A percentile compares a stretch with the other conserved stretches of the same genome.
These are phyloP conservation scores for Onthophagus taurus DNA, from an alignment of 1,140 invertebrate genomes.

Conservation along the genomic window DNA sequence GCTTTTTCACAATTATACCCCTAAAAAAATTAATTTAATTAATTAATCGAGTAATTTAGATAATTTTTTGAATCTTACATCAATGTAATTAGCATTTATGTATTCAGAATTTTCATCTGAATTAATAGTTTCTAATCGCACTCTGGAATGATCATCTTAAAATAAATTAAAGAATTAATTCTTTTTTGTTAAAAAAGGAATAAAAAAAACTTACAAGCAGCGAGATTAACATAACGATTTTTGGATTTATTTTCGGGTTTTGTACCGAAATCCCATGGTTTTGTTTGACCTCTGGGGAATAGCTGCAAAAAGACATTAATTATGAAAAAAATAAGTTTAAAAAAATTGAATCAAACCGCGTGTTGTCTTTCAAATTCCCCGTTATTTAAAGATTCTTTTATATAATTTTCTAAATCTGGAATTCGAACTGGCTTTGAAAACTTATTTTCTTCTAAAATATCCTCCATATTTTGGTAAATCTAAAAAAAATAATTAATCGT, in stretches of 20 bases:
- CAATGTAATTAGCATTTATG: conserved; percentile 27
- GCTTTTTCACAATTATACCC: conserved; percentile 54
- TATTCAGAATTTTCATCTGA: conserved; percentile 27
- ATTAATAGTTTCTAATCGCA: conserved; percentile 52
- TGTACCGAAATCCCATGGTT: conserved; percentile 19
- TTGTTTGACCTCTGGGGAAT: conserved; percentile 24
- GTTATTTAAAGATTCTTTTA: conserved; percentile 13
- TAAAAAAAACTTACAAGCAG: conserved; percentile 66
- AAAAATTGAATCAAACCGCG: conserved; percentile 5
- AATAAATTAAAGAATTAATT: not conserved
- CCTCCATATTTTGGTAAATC: not conserved
- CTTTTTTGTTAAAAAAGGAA: not conserved
- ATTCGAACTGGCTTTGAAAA: conserved; percentile 16
- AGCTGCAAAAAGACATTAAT: conserved; percentile 15
- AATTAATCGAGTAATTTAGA: too few relatives aligned
- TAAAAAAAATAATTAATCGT: too few relatives aligned
- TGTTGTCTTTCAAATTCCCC: conserved; percentile 19
- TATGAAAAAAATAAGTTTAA: not conserved
- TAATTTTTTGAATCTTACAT: conserved; percentile 16
- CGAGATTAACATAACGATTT: conserved; percentile 69
- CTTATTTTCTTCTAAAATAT: not conserved
- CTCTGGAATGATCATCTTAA: conserved; percentile 66
- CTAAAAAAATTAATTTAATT: too few relatives aligned
- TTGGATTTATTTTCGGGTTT: conserved; percentile 51
- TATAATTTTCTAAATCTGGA: conserved; percentile 16